Base-by-base conservation (phyloP, 1,140 invertebrate species). In the Chrysoperla carnea region DNA sequence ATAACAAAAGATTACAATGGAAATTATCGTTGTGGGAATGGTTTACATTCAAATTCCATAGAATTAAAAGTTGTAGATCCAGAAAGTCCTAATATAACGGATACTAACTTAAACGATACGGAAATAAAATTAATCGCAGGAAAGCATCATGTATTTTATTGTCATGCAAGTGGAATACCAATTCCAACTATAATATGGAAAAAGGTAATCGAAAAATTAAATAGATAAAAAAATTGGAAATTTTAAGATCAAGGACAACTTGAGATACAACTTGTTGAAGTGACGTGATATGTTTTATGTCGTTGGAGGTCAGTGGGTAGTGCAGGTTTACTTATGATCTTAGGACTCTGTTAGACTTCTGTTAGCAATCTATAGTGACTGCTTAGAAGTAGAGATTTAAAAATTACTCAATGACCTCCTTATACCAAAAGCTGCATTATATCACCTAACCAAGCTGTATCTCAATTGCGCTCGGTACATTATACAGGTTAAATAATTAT, bases 101-200 rank as follows among this genome's bases (percentile, higher is more conserved):
- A 45, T 1, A 57, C 52, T 8, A 62, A 58, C 45, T 43, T 63
- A 14, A 45, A 54, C 37, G 43, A 50, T 4, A 50, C 51, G 3
- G 45, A 43, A 1, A 43, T 63, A 8, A 47, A 57, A 37, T 47
- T 57, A 6, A 57, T 55, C 37, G 47, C 59, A 17, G 62, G 64
- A 29, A 48, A 52, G 4, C 36, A 66, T 29, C 47, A 52, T n/a
- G n/a, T n/a, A 37, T 47, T 68, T 27, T 50, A 52, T n/a, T 70
- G 67, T 40, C 48, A 51, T 37, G 49, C 48, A 6, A 41, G 44
- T 11, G 67, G 67, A 1, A 57, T 68, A 39, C 68, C 68, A 2
- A 49, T 50, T 37, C 64, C 68, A 5, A 48, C 28, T 5, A 58
- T 70, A 2, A 52, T 38, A 0, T 70, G 68, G 68, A 66, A 50